phyloP scores from a whole-genome alignment of 2,113 vertebrate species.

The Macrotis lagotis region DNA sequence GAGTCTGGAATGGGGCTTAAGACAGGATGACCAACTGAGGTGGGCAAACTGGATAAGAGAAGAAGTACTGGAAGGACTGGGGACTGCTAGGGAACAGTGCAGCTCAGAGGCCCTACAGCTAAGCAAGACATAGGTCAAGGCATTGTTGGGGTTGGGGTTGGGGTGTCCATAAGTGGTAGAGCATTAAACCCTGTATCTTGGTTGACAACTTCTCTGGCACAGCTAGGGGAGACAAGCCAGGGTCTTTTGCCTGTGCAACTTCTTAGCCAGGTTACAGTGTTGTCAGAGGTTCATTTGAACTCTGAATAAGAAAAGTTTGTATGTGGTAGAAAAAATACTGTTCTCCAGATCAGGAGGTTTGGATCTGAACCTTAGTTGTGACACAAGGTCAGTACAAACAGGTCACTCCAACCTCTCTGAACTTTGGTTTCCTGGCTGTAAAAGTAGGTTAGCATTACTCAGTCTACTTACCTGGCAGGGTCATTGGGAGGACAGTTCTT shows the following conservation, averaged over 20 bases:
- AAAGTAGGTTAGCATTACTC: background rate
- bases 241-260: background rate
- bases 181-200: background rate
- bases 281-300: background rate
- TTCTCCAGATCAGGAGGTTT: background rate
- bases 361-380: background rate
- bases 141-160: background rate
- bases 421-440: background rate
- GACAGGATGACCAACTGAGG: background rate
- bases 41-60: too few relatives aligned
- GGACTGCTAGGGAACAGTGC: background rate
- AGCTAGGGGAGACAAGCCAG: background rate
- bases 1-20: background rate
- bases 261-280: background rate
- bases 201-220: background rate
- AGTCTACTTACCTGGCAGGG: background rate
- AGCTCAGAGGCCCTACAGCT: background rate
- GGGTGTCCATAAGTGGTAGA: background rate
- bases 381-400: background rate
- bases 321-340: background rate
- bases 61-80: background rate
- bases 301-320: background rate
- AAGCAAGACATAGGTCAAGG: background rate
- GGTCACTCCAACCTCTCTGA: background rate
- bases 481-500: background rate